These are phyloP conservation scores for Apostichopus parvimensis DNA, from an alignment of 35 echinoderm and acorn worm species.

Conservation along the genomic window DNA sequence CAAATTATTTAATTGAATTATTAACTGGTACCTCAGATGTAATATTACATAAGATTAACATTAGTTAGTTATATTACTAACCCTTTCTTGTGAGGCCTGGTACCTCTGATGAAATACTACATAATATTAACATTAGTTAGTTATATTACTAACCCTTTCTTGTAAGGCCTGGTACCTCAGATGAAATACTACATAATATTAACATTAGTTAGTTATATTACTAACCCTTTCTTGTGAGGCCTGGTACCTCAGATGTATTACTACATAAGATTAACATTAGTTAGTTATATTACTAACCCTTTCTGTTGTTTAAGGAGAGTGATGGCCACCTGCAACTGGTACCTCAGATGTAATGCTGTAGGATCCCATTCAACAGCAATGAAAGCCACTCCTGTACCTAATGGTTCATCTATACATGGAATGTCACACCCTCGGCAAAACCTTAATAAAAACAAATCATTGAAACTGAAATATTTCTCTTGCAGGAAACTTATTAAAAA, in stretches of 20 bases:
- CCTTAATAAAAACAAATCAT: constrained; percentile 14
- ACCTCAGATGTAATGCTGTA: constrained; percentile 32
- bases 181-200: not conserved
- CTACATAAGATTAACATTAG: not conserved
- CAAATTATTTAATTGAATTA: no score
- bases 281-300: not conserved
- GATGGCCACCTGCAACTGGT: no score
- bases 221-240: constrained; percentile 18
- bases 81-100: not conserved
- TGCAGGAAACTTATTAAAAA: no score
- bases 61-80: not conserved
- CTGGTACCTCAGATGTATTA: not conserved
- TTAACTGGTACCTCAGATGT: not conserved
- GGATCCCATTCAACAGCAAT: constrained; percentile 98
- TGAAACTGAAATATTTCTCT: no score
- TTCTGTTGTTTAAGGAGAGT: not conserved
- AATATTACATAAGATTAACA: not conserved
- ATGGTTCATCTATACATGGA: constrained; percentile 62
- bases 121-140: no score
- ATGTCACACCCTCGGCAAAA: constrained; percentile 99
- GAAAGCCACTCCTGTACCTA: constrained; percentile 76
- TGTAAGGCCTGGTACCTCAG: not conserved
- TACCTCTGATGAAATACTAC: not conserved
- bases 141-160: no score
- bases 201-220: not conserved